Base-by-base conservation (phyloP, 2,113 vertebrate genomes). In the Oceanodroma tethys region DNA sequence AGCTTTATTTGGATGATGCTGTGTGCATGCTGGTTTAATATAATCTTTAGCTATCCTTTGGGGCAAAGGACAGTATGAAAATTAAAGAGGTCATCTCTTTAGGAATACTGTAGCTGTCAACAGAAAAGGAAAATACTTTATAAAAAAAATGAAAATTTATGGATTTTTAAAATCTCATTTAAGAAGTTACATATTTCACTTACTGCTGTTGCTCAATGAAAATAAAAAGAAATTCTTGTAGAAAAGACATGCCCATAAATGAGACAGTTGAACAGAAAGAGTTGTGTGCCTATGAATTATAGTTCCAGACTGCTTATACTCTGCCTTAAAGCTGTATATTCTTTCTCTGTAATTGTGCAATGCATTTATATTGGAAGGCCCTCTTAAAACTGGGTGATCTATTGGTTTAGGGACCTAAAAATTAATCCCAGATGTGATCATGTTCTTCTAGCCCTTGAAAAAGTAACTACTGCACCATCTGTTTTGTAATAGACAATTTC, bases 391-490 rank as follows among this genome's bases (percentile, higher is more conserved):
- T 93, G 94, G 70, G 89, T 96, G 93, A 98, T 96, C 83, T 96
- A 90, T 95, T 97, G 91, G 93, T 95, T 97, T 95, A 96, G 85
- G 89, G 95, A 96, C 60, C 78, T 93, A 93, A 85, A 59, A 10
- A 97, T 90, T 95, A 96, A 86, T 91, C 95, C 93, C 84, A 96
- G 96, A 97, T 97, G 97, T 74, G 88, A 72, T 81, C 85, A 95
- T 86, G 81, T 70, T 95, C 81, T 95, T 86, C 75, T 79, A 79
- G 60, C 56, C 92, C 93, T 97, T 97, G 79, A 96, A 95, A 97
- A 97, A 94, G 68, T 85, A 98, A 97, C 87, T 97, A 91, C 86
- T 67, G 58, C 68, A 89, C 97, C 93, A 97, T 97, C 93, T 97
- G 95, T 95, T 98, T 97, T 95, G 67, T 82, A 97, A 92, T 12